Percentiles rank a stretch among this genome's conserved stretches.
These are phyloP conservation scores for Ctenochaetus hawaiiensis DNA, from an alignment of 2,797 vertebrate species.

Conservation along the genomic window DNA sequence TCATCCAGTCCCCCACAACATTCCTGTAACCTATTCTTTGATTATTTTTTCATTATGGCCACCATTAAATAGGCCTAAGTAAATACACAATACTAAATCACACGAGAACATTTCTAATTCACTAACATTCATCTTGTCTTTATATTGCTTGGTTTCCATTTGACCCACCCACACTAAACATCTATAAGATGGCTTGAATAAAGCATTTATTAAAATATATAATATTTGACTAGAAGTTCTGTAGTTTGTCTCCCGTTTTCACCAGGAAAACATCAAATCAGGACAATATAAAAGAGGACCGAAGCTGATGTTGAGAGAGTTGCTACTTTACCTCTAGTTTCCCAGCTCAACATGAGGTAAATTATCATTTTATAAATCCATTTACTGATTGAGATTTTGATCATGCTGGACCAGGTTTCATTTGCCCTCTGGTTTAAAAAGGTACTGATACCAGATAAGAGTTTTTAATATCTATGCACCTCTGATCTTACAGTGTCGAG, in stretches of 20 bases:
- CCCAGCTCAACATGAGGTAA: not conserved
- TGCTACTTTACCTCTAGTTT: not conserved
- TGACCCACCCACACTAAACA: slow-evolving; percentile 32
- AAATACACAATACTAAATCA: slow-evolving; percentile 18
- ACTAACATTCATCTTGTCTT: slow-evolving; percentile 29
- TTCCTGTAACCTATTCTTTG: slow-evolving; percentile 40
- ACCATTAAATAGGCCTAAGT: slow-evolving; percentile 18
- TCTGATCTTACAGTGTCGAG: slow-evolving; percentile 25
- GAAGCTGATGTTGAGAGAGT: slow-evolving; percentile 4
- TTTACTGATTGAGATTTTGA: slow-evolving; percentile 49
- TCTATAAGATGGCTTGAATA: slow-evolving; percentile 6
- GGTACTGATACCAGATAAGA: slow-evolving; percentile 46
- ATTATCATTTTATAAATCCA: slow-evolving; percentile 39
- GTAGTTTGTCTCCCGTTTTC: not conserved
- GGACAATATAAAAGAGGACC: not conserved
- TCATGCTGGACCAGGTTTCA: slow-evolving; percentile 29
- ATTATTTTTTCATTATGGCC: slow-evolving; percentile 40
- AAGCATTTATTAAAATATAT: slow-evolving; percentile 5
- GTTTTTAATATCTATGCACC: slow-evolving; percentile 50
- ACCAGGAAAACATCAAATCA: not conserved
- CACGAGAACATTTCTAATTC: not conserved
- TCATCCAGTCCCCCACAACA: slow-evolving; percentile 21
- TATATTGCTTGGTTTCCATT: slow-evolving; percentile 32
- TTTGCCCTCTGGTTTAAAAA: slow-evolving; percentile 48
- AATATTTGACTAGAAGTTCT: slow-evolving; percentile 7